Base-by-base conservation (phyloP, 2,888 invertebrate species). In the Orchestes rusci region DNA sequence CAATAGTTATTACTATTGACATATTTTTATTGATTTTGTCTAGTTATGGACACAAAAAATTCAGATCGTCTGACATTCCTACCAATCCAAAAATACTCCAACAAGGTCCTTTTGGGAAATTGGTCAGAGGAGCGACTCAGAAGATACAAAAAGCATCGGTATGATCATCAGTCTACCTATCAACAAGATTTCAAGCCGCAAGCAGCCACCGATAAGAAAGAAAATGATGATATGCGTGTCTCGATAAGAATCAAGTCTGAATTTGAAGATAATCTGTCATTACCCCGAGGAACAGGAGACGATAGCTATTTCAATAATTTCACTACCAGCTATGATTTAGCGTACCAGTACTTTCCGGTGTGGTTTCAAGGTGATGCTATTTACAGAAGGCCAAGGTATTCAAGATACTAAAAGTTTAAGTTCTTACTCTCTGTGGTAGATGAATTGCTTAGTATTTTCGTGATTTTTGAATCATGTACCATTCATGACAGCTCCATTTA, bases 271-370 rank as follows among this genome's bases (percentile, higher is more conserved):
- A 53, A 59, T n/a, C 57, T 72, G 45, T 16, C 45, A 17, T 65
- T 70, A 37, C 63, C 65, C 1, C 70, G 71, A 36, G 70, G 70
- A 52, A 70, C 72, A 53, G 70, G 72, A 49, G 71, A 69, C 54
- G 68, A 68, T 3, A 40, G 55, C 3, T 75, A 73, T 56, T 65
- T 64, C 3, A 72, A 62, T 19, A 68, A 77, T 60, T 74, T 67
- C 59, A 67, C 71, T 7, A 70, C 74, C 1, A 69, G 66, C 0
- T 72, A 70, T 49, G 76, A 77, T 56, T 59, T 77, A 7, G 72
- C 70, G 3, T 77, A 73, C 60, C 69, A 73, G 54, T 73, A 76
- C 53, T 63, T 75, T 32, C 75, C 76, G 0, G 72, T 70, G 52
- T 70, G 71, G 3, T 61, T 71, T 16, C 39, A 30, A 34, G 41